Conservation (phyloP, 2,888 invertebrate genomes). For the Diloba caeruleocephala region DNA sequence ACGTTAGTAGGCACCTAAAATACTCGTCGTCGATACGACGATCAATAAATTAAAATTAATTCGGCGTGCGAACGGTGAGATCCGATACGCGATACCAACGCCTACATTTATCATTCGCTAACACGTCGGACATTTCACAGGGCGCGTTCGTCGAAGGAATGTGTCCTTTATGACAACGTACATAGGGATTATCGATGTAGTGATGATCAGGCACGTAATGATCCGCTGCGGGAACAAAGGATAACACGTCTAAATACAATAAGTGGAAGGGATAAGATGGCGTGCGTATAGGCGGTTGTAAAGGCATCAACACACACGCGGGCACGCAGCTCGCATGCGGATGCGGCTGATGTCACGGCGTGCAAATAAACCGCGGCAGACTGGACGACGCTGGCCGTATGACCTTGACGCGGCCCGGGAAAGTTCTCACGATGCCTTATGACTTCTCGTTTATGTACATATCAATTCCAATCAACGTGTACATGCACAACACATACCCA, state of each 20-base stretch:
- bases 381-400: slow-evolving; percentile 79
- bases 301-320: slow-evolving; percentile 74
- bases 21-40: slow-evolving; percentile 85
- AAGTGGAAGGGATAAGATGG: slow-evolving; percentile 81
- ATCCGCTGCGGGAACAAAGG: slow-evolving; percentile 79
- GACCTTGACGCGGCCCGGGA: slow-evolving; percentile 74
- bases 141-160: slow-evolving; percentile 72
- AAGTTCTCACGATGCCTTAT: slow-evolving; percentile 74
- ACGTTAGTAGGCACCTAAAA: slow-evolving; percentile 85
- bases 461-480: slow-evolving; percentile 25
- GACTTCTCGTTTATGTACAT: slow-evolving; percentile 47
- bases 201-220: slow-evolving; percentile 79
- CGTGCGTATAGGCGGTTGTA: slow-evolving; percentile 68
- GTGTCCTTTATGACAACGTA: slow-evolving; percentile 73
- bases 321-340: slow-evolving; percentile 77
- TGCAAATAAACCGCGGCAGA: slow-evolving; percentile 79
- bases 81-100: slow-evolving; percentile 88
- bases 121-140: slow-evolving; percentile 88
- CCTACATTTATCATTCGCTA: slow-evolving; percentile 89
- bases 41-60: slow-evolving; percentile 90
- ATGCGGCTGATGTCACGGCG: slow-evolving; percentile 78
- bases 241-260: slow-evolving; percentile 85
- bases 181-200: slow-evolving; percentile 70
- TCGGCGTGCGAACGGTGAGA: slow-evolving; percentile 89
- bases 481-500: slow-evolving; percentile 11